Conservation (phyloP, 2,888 invertebrate genomes). For the Erebia aethiops region DNA sequence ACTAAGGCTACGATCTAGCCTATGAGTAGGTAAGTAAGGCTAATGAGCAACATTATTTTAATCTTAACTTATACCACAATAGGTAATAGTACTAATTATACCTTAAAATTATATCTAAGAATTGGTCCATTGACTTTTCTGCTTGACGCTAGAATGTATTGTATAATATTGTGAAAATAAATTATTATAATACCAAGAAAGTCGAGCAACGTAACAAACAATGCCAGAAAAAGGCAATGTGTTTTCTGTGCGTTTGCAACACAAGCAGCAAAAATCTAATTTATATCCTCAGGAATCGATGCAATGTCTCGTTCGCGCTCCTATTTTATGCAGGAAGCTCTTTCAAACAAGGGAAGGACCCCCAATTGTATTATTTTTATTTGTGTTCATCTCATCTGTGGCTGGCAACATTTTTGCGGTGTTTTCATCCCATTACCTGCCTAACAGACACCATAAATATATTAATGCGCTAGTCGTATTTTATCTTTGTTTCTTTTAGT, state of each 20-base stretch:
- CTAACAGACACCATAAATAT: constrained; percentile 78
- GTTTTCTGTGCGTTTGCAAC: constrained; percentile 19
- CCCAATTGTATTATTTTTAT: constrained; percentile 67
- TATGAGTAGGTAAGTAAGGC: too few species aligned
- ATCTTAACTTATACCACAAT: too few species aligned
- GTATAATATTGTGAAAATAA: neutral
- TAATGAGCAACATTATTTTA: too few species aligned
- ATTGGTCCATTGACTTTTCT: too few species aligned
- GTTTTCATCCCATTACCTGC: constrained; percentile 81
- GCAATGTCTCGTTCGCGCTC: constrained; percentile 54
- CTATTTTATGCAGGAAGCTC: constrained; percentile 65
- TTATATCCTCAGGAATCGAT: constrained; percentile 55
- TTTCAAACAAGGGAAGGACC: constrained; percentile 49
- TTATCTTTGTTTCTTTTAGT: constrained; percentile 56
- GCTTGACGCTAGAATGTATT: neutral
- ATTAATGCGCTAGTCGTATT: constrained; percentile 66
- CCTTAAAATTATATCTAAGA: too few species aligned
- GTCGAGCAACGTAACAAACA: constrained; percentile 11
- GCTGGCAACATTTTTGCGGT: constrained; percentile 68
- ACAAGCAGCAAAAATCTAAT: constrained; percentile 50
- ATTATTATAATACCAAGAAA: constrained; percentile 1
- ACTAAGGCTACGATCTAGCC: too few species aligned
- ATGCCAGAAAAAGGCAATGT: constrained; percentile 6
- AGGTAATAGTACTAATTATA: too few species aligned
- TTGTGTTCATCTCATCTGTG: constrained; percentile 64